These are phyloP conservation scores for Drosophila tropicalis DNA, from an alignment of 1,140 invertebrate species.

Conservation along the genomic window DNA sequence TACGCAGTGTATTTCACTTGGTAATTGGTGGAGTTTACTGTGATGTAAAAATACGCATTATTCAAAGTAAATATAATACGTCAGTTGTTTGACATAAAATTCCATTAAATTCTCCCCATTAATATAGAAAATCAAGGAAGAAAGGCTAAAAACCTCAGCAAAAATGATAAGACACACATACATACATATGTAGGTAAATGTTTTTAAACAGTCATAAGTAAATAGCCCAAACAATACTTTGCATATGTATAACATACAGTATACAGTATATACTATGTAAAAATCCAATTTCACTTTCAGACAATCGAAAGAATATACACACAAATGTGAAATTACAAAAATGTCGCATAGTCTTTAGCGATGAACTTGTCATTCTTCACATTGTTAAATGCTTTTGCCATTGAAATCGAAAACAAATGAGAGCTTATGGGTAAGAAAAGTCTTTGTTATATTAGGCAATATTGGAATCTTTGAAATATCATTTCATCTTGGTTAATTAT, in stretches of 20 bases:
- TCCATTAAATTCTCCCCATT: too few species aligned
- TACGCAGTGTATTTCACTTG: too few species aligned
- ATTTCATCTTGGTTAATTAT: not conserved
- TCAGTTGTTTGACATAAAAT: too few species aligned
- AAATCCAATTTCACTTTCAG: conserved; percentile 63
- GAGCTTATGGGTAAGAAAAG: conserved; percentile 4
- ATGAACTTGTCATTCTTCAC: conserved; percentile 59
- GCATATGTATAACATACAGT: too few species aligned
- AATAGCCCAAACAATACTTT: not conserved
- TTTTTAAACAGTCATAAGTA: too few species aligned
- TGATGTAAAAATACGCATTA: too few species aligned
- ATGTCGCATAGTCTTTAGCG: conserved; percentile 39
- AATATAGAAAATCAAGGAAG: too few species aligned
- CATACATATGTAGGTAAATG: too few species aligned
- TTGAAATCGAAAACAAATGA: conserved; percentile 36
- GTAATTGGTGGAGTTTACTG: too few species aligned
- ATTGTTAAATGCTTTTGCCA: conserved; percentile 31
- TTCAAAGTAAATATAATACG: too few species aligned
- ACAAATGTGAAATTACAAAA: conserved; percentile 25
- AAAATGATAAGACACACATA: too few species aligned
- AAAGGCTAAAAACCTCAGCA: too few species aligned
- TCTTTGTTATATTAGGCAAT: conserved; percentile 9
- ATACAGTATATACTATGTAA: conserved; percentile 1
- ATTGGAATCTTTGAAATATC: not conserved
- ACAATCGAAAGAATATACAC: conserved; percentile 14